phyloP scores from a whole-genome alignment of 2,797 vertebrate genomes.

The Dallia pectoralis region DNA sequence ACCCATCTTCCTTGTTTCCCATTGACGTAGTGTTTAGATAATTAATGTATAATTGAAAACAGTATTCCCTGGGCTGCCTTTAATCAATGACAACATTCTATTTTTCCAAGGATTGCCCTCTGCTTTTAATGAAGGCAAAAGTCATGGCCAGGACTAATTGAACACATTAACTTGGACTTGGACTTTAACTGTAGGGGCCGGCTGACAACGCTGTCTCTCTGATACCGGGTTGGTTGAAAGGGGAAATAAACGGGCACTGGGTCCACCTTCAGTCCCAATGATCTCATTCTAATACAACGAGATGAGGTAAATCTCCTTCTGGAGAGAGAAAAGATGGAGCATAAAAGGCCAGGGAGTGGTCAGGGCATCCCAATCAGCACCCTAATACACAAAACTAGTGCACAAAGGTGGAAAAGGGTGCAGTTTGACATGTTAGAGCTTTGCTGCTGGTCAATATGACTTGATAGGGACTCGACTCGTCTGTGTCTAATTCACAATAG shows the following conservation, averaged over 20 bases:
- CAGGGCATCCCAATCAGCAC: background rate
- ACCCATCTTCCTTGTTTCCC: background rate
- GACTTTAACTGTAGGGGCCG: background rate
- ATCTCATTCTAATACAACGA: slow-evolving; percentile 23
- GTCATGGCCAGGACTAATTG: slow-evolving; percentile 14
- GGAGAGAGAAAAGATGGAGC: background rate
- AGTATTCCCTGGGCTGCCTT: slow-evolving; percentile 10
- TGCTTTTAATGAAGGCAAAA: slow-evolving; percentile 21
- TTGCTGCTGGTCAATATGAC: background rate
- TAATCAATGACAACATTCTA: slow-evolving; percentile 8
- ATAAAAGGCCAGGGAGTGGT: slow-evolving; percentile 17
- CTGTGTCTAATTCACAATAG: background rate
- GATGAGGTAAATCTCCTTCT: background rate
- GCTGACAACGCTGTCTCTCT: slow-evolving; percentile 12
- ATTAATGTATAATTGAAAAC: slow-evolving; percentile 30
- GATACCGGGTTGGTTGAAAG: slow-evolving; percentile 43
- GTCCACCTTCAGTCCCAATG: slow-evolving; percentile 15
- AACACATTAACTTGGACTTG: slow-evolving; percentile 21
- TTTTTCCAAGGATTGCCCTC: slow-evolving; percentile 9
- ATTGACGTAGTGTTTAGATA: slow-evolving; percentile 13
- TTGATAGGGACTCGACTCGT: background rate
- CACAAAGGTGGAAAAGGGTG: background rate
- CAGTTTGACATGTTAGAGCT: background rate
- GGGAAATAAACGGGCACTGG: background rate
- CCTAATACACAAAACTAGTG: background rate